Evolutionary conservation across 2,113 vertebrate species (phyloP).

Genomic region (Rallus limicola): DNA sequence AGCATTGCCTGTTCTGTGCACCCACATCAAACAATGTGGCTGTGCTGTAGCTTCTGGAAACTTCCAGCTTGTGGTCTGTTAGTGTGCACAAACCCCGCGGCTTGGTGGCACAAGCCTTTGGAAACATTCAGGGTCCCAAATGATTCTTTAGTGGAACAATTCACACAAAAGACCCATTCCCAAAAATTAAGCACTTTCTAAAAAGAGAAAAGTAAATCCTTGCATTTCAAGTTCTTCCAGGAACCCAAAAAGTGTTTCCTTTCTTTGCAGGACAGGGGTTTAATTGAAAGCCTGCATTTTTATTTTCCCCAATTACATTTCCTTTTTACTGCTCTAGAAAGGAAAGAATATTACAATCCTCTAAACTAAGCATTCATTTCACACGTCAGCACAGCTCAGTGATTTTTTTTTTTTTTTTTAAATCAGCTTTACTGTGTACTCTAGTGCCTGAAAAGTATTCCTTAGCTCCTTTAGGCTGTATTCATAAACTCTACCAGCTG

Average conservation of each 20-base stretch:
- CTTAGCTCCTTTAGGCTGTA: not conserved
- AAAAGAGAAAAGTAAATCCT: not conserved
- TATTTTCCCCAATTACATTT: not conserved
- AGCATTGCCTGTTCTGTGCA: not conserved
- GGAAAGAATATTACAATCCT: not conserved
- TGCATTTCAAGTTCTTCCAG: not conserved
- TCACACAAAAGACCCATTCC: not conserved
- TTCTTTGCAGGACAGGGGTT: not conserved
- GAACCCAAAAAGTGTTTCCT: not conserved
- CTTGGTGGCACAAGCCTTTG: not conserved
- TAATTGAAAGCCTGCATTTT: not conserved
- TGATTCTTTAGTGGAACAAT: not conserved
- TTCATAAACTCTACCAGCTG: not conserved
- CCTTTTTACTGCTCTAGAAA: not conserved
- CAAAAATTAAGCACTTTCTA: not conserved
- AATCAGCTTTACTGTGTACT: not conserved
- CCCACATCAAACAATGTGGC: fast-evolving
- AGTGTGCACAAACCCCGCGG: not conserved
- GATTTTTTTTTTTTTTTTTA: not conserved
- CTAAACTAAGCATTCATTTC: not conserved
- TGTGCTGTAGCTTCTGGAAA: not conserved
- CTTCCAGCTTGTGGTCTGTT: not conserved
- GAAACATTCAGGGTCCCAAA: not conserved
- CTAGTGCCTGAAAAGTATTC: not conserved
- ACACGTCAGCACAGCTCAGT: not conserved